These are phyloP conservation scores for Sitta europaea DNA, from an alignment of 2,113 vertebrate genomes.

Conservation along the genomic window DNA sequence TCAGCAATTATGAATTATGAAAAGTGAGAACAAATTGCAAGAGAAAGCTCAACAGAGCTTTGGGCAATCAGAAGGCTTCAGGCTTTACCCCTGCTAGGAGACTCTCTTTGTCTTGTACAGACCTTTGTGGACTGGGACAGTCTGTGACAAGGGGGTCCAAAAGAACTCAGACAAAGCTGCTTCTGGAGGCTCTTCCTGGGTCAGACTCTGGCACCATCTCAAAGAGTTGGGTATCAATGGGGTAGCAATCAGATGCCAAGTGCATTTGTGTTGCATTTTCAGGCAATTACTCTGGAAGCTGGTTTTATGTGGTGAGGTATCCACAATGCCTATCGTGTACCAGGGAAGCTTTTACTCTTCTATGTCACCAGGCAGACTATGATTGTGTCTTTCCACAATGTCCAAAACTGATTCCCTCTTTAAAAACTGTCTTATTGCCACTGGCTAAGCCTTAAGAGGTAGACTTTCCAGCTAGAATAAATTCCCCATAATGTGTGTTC, in stretches of 20 bases:
- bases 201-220: neutral
- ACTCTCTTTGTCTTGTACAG: neutral
- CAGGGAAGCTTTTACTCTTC: neutral
- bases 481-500: neutral
- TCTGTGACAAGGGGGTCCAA: neutral
- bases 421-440: neutral
- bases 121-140: neutral
- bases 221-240: neutral
- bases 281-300: neutral
- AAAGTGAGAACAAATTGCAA: neutral
- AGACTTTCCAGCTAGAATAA: neutral
- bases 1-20: neutral
- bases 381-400: neutral
- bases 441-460: neutral
- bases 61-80: neutral
- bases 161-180: neutral
- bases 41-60: neutral
- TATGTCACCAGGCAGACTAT: neutral
- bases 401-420: neutral
- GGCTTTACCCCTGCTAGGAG: neutral
- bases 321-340: too few species aligned
- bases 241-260: neutral
- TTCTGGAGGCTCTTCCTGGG: neutral
- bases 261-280: neutral
- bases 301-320: neutral